Evolutionary conservation across 2,888 invertebrate genomes (phyloP).

Genomic region (Thyatira batis): DNA sequence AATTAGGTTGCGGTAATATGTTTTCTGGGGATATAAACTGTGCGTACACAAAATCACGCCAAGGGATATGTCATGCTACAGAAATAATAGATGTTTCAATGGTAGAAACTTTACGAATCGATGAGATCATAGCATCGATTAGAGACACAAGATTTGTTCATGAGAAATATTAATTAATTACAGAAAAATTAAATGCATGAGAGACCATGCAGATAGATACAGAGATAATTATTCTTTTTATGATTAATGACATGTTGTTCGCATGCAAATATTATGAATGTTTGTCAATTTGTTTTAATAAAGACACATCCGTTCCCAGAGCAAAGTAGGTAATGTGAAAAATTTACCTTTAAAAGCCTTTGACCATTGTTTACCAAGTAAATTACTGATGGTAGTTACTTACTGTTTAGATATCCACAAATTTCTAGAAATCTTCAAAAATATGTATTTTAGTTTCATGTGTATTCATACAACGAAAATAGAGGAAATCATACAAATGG

Average conservation of each 20-base stretch:
- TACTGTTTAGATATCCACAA: too few species aligned
- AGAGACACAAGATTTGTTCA: conserved; percentile 34
- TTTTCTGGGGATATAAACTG: conserved; percentile 48
- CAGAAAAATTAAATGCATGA: conserved; percentile 22
- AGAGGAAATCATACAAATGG: too few species aligned
- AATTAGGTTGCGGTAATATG: conserved; percentile 65
- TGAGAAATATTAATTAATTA: conserved; percentile 18
- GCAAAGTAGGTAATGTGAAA: conserved; percentile 14
- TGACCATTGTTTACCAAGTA: too few species aligned
- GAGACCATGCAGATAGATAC: conserved; percentile 4
- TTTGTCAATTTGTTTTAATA: conserved; percentile 20
- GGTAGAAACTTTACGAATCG: conserved; percentile 35
- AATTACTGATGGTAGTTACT: too few species aligned
- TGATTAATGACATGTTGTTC: conserved; percentile 19
- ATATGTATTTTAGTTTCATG: too few species aligned
- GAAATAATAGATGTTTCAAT: conserved; percentile 60
- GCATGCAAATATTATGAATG: conserved; percentile 7
- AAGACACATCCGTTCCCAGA: conserved; percentile 21
- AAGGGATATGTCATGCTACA: conserved; percentile 74
- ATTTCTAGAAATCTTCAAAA: too few species aligned
- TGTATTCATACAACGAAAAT: too few species aligned
- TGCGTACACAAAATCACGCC: conserved; percentile 55
- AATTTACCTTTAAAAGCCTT: conserved; percentile 11
- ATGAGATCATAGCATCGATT: conserved; percentile 61
- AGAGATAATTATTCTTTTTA: not conserved